phyloP scores from a whole-genome alignment of 2,113 vertebrate genomes.

The Solea solea region DNA sequence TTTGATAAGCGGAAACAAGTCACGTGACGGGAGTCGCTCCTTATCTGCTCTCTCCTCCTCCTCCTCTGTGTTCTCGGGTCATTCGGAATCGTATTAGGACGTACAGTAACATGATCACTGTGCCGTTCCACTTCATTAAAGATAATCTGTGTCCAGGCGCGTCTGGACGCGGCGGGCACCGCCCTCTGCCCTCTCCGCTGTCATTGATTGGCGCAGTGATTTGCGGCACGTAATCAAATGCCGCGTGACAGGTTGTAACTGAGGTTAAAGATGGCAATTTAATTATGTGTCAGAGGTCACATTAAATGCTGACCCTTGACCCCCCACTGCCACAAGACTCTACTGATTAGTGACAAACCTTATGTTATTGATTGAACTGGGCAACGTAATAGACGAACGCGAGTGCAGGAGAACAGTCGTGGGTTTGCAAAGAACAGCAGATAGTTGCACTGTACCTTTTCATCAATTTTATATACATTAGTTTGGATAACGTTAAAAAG shows the following conservation, averaged over 20 bases:
- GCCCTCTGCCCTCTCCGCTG: slow-evolving; percentile 24
- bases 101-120: slow-evolving; percentile 66
- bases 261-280: slow-evolving; percentile 84
- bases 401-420: not conserved
- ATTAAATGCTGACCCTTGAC: slow-evolving; percentile 75
- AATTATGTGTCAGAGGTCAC: slow-evolving; percentile 82
- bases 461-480: too few relatives aligned
- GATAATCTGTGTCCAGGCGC: slow-evolving; percentile 16
- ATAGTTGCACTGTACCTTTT: too few relatives aligned
- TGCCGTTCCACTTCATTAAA: slow-evolving; percentile 54
- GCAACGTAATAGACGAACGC: slow-evolving; percentile 5
- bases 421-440: too few relatives aligned
- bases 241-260: slow-evolving; percentile 74
- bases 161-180: slow-evolving; percentile 12
- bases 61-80: not conserved
- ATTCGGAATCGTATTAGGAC: slow-evolving; percentile 54
- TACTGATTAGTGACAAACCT: slow-evolving; percentile 58
- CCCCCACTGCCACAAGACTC: slow-evolving; percentile 36
- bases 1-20: too few relatives aligned
- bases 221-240: slow-evolving; percentile 74
- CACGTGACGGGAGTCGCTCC: too few relatives aligned
- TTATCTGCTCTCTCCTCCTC: slow-evolving; percentile 31
- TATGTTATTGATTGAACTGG: slow-evolving; percentile 58
- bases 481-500: too few relatives aligned
- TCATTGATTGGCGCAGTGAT: slow-evolving; percentile 74